phyloP scores from a whole-genome alignment of 1,140 invertebrate species.

The Drosophila paulistorum region DNA sequence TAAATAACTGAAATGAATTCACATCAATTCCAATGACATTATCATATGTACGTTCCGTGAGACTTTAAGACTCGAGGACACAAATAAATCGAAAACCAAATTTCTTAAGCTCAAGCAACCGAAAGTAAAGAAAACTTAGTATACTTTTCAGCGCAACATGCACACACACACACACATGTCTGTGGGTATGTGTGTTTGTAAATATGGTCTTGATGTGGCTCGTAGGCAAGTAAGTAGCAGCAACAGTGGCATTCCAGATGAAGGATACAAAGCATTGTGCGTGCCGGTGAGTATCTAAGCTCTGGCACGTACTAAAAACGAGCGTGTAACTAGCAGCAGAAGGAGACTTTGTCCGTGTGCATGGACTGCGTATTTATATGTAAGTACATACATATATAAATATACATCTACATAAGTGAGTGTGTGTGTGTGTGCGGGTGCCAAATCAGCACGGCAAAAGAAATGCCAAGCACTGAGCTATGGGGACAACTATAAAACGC shows the following conservation, averaged over 20 bases:
- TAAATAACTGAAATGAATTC: constrained; percentile 4
- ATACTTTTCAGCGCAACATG: constrained; percentile 52
- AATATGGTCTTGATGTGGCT: constrained; percentile 7
- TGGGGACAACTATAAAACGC: constrained; percentile 72
- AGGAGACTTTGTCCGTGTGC: constrained; percentile 15
- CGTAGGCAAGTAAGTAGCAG: constrained; percentile 3
- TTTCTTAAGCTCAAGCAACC: constrained; percentile 1
- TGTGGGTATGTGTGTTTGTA: constrained; percentile 6
- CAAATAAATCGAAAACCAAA: constrained; percentile 17
- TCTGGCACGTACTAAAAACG: constrained; percentile 55
- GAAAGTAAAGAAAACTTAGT: constrained; percentile 32
- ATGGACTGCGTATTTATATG: constrained; percentile 1
- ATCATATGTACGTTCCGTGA: neutral
- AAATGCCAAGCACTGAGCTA: constrained; percentile 64
- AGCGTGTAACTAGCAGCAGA: constrained; percentile 49
- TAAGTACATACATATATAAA: neutral
- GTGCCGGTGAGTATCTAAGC: constrained; percentile 52
- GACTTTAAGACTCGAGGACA: constrained; percentile 7
- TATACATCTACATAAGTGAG: neutral
- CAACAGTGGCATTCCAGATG: constrained; percentile 13
- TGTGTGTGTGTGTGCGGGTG: constrained; percentile 36
- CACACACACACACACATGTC: constrained; percentile 18
- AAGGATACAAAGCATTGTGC: constrained; percentile 42
- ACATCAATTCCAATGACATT: constrained; percentile 5
- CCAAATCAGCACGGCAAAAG: constrained; percentile 69